Evolutionary conservation across 2,797 vertebrate genomes (phyloP).

Genomic region (Alosa sapidissima): DNA sequence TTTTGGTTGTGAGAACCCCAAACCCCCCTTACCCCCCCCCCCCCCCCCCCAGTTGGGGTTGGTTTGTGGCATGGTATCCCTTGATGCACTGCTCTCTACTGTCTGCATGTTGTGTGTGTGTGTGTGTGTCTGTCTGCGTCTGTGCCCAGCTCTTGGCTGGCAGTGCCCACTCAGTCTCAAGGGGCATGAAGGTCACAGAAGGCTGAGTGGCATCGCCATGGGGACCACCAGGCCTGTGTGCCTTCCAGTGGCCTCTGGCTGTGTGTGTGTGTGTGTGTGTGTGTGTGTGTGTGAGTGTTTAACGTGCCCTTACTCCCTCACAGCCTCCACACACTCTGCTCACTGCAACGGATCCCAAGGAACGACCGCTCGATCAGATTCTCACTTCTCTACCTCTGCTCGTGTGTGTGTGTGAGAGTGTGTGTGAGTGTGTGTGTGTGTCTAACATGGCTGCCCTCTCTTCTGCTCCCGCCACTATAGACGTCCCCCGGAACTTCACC

Average conservation of each 20-base stretch:
- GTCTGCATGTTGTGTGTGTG: conserved; percentile 77
- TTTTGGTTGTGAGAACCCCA: conserved; percentile 60
- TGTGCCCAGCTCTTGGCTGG: conserved; percentile 62
- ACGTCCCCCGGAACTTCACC: conserved; percentile 97
- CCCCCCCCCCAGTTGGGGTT: conserved; percentile 58
- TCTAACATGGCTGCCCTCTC: conserved; percentile 29
- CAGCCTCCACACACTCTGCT: conserved; percentile 71
- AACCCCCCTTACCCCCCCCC: conserved; percentile 49
- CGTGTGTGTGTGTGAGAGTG: neutral
- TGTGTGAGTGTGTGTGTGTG: neutral
- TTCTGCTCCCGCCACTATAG: conserved; percentile 70
- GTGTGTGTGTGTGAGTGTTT: conserved; percentile 75
- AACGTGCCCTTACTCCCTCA: conserved; percentile 71
- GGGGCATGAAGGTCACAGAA: conserved; percentile 12
- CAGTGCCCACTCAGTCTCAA: conserved; percentile 70
- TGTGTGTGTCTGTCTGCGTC: conserved; percentile 72
- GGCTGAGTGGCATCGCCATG: conserved; percentile 41
- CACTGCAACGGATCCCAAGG: conserved; percentile 61
- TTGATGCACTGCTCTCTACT: conserved; percentile 74
- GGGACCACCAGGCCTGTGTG: conserved; percentile 53
- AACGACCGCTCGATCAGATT: conserved; percentile 31
- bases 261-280: conserved; percentile 71
- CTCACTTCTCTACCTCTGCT: conserved; percentile 42
- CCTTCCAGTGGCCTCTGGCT: conserved; percentile 69
- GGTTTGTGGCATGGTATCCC: conserved; percentile 78